These are phyloP conservation scores for Gnatocerus cornutus DNA, from an alignment of 2,888 invertebrate species.

Conservation along the genomic window DNA sequence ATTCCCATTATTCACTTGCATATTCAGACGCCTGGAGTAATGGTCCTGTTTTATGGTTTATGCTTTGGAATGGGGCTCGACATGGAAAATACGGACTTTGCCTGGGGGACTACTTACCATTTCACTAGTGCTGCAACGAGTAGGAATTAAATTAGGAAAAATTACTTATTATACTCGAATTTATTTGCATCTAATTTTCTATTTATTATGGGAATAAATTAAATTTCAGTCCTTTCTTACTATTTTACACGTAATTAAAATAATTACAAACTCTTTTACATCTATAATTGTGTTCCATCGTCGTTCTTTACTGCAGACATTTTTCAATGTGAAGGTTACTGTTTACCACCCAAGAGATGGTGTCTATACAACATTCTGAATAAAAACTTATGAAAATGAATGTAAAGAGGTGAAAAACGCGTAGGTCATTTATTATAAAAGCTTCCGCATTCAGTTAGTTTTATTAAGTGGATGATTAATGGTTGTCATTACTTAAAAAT, in stretches of 20 bases:
- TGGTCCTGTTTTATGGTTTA: slow-evolving; percentile 45
- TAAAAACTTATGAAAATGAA: too few relatives aligned
- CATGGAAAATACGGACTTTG: slow-evolving; percentile 30
- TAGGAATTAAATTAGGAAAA: slow-evolving; percentile 44
- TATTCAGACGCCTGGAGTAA: slow-evolving; percentile 40
- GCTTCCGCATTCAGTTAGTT: too few relatives aligned
- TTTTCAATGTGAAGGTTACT: not conserved
- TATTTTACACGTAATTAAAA: slow-evolving; percentile 38
- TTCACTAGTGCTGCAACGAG: slow-evolving; percentile 30
- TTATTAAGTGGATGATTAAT: too few relatives aligned
- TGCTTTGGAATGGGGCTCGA: slow-evolving; percentile 33
- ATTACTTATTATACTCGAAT: slow-evolving; percentile 35
- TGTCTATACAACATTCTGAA: too few relatives aligned
- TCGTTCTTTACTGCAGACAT: slow-evolving; percentile 20
- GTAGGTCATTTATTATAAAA: too few relatives aligned
- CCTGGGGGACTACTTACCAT: slow-evolving; percentile 39
- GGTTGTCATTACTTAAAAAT: too few relatives aligned
- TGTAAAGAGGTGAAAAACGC: too few relatives aligned
- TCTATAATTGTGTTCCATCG: slow-evolving; percentile 30
- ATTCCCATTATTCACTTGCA: slow-evolving; percentile 36
- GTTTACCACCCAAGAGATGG: not conserved
- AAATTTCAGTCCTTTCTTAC: slow-evolving; percentile 36
- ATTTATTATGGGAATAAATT: slow-evolving; percentile 41
- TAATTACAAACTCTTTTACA: slow-evolving; percentile 39
- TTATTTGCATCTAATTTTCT: slow-evolving; percentile 42